Evolutionary conservation across 2,888 invertebrate genomes (phyloP).

Genomic region (Melikaiella ostensackeni): DNA sequence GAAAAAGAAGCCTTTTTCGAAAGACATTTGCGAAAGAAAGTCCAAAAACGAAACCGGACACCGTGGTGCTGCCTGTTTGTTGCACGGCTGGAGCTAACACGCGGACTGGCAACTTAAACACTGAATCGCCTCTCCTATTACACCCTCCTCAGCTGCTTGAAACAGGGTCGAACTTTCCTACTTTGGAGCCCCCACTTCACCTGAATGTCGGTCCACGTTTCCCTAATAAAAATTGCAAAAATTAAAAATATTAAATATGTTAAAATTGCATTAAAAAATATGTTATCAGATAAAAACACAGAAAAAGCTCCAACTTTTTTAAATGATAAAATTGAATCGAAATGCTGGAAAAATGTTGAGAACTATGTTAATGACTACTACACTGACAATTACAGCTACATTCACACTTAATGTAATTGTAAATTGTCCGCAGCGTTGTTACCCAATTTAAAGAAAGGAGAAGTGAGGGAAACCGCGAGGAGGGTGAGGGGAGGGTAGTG

Average conservation of each 20-base stretch:
- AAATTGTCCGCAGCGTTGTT: no score
- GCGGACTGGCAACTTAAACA: constrained; percentile 68
- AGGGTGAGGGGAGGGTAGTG: no score
- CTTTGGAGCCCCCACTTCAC: not conserved
- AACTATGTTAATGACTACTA: no score
- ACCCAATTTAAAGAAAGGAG: no score
- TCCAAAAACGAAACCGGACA: constrained; percentile 52
- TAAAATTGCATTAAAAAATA: no score
- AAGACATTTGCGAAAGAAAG: not conserved
- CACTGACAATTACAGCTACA: no score
- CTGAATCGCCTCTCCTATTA: constrained; percentile 57
- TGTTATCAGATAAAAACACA: no score
- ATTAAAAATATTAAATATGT: not conserved
- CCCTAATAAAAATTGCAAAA: not conserved
- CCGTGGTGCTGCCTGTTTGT: constrained; percentile 55
- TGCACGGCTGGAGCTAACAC: constrained; percentile 66
- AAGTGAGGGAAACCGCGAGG: no score
- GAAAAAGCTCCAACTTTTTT: no score
- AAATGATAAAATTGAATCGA: no score
- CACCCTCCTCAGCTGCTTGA: constrained; percentile 42
- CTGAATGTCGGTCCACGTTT: not conserved
- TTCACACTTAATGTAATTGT: no score
- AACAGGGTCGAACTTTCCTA: constrained; percentile 30
- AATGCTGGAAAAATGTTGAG: no score
- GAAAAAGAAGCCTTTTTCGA: not conserved